Conservation (phyloP, 2,113 vertebrate genomes). For the Corvus hawaiiensis region DNA sequence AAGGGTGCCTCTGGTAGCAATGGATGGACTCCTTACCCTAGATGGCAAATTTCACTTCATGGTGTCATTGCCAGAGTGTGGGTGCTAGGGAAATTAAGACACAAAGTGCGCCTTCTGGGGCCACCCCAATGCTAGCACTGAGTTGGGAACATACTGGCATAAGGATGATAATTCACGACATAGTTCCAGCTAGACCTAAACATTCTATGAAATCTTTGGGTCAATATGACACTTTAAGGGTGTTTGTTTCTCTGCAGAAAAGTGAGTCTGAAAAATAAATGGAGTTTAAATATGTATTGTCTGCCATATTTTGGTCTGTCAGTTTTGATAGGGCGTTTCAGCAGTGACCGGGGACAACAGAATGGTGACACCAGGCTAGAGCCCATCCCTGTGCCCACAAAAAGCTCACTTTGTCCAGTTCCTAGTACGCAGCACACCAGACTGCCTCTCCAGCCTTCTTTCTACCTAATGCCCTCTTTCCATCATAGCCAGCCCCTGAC, state of each 20-base stretch:
- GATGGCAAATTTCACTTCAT: not conserved
- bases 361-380: not conserved
- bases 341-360: not conserved
- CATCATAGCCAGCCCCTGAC: not conserved
- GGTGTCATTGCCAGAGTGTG: not conserved
- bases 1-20: not conserved
- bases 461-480: not conserved
- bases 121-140: not conserved
- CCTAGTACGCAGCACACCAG: not conserved
- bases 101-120: not conserved
- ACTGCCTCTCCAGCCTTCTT: not conserved
- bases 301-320: not conserved
- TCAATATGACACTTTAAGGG: not conserved
- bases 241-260: not conserved
- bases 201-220: not conserved
- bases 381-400: not conserved
- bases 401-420: not conserved
- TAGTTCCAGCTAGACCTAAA: not conserved
- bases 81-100: not conserved
- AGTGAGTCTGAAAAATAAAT: not conserved
- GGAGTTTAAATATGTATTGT: not conserved
- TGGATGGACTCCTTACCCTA: not conserved
- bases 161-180: not conserved
- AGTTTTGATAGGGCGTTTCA: not conserved
- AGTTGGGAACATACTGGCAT: not conserved